Evolutionary conservation across 2,113 vertebrate genomes (phyloP), one percentile per base, ranked within the genome.

Genomic region (Gnathonemus echidnorhynchus): DNA sequence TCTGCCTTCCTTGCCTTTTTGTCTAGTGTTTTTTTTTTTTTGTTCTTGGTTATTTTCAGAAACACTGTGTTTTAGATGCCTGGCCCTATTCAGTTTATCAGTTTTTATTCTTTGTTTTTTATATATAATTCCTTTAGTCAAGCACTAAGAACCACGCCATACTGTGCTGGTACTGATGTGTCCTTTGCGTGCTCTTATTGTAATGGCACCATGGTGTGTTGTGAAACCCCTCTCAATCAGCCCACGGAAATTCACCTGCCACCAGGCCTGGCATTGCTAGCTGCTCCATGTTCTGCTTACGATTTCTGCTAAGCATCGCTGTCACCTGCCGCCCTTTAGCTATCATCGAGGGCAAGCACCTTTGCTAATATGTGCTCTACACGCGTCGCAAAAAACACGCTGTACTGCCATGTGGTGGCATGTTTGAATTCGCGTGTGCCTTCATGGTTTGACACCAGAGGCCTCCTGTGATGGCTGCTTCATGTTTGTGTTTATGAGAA

Each of bases 21-120:
- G 10, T 53, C 50, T 53, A 56, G 53, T 56, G 52, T 56, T 5
- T 21, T 46, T 7, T 17, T 56, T 86, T 31, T 50, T 85, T 46
- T 39, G 6, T 27, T 50, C 24, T 46, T 39, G 50, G 50, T 56
- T 87, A 87, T 87, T 87, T 52, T 87, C 86, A 87, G 86, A 87
- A 87, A 87, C 86, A 1, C 24, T 86, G 2, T 3, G 17, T 56
- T 87, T 53, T 35, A 87, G 31, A 87, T 87, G 15, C 50, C 13
- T 53, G 86, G 49, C 49, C 86, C 31, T 31, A 3, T 87, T 48
- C 27, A 31, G n/a, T 87, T 87, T 53, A n/a, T 87, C 17, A 0
- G 9, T 52, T 53, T n/a, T 87, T 87, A 24, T 4, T 27, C 5
- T 49, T 35, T 48, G 4, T 84, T 84, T 45, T 85, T 45, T n/a